Conservation (phyloP, 2,888 invertebrate species). For the Drosophila buzzatii region DNA sequence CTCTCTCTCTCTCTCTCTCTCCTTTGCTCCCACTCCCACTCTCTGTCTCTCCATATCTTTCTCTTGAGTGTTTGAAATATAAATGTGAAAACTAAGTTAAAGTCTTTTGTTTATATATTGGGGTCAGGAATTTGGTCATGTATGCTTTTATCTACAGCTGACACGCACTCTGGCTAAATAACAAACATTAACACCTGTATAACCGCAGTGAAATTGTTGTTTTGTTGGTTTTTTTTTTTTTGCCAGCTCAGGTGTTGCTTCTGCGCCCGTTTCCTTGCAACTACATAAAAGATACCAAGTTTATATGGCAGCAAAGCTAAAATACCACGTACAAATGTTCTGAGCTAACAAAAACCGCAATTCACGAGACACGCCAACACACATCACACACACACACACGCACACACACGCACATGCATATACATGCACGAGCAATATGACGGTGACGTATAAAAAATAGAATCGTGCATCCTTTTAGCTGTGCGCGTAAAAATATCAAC, state of each 20-base stretch:
- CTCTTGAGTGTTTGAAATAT: conserved; percentile 73
- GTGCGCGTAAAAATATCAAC: conserved; percentile 47
- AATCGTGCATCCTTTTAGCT: conserved; percentile 77
- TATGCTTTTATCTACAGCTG: conserved; percentile 56
- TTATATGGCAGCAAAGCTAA: conserved; percentile 56
- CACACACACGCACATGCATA: conserved; percentile 2
- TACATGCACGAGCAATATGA: conserved; percentile 44
- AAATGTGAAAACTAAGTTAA: conserved; percentile 66
- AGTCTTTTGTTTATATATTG: conserved; percentile 31
- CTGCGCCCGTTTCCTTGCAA: conserved; percentile 30
- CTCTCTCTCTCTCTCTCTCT: conserved; percentile 9
- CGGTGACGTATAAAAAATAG: conserved; percentile 67
- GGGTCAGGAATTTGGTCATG: conserved; percentile 24
- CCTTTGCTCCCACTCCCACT: conserved; percentile 30
- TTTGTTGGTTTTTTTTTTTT: conserved; percentile 8
- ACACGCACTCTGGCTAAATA: conserved; percentile 62
- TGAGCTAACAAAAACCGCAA: conserved; percentile 67
- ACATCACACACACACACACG: background rate
- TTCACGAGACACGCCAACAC: conserved; percentile 21
- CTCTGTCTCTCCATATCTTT: conserved; percentile 13
- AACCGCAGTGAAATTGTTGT: conserved; percentile 40
- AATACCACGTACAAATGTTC: conserved; percentile 71
- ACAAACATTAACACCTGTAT: conserved; percentile 74
- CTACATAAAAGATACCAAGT: conserved; percentile 49
- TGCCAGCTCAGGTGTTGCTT: conserved; percentile 52